Base-by-base conservation (phyloP, 2,888 invertebrate genomes). In the Pteria penguin region DNA sequence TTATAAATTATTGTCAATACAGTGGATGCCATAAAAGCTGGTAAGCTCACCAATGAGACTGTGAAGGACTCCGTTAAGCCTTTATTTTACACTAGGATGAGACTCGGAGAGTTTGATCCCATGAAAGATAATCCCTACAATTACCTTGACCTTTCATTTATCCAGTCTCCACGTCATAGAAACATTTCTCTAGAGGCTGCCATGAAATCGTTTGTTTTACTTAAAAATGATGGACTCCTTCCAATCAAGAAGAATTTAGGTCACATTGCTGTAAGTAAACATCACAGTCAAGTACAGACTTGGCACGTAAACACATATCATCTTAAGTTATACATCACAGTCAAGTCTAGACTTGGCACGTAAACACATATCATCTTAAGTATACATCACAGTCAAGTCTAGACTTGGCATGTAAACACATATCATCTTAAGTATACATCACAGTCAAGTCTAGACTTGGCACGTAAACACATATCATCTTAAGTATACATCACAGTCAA, bases 21-120 rank as follows among this genome's bases (percentile, higher is more conserved):
- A 76, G 76, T 72, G 8, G 76, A 76, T 45, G 76, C 76, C 2
- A 58, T 76, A 4, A 76, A 75, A 72, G 81, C 80, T 5, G 75
- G 79, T 22, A 77, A 78, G 24, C 65, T 79, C 36, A 66, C 65
- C 8, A 72, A 80, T 31, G 63, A 63, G 11, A 60, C 61, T 8
- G 67, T 85, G 2, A 45, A 79, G 26, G 76, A 81, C 8, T 72
- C 75, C 29, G 78, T 79, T 8, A 81, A 81, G 62, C 86, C 86
- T 14, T 74, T 87, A 52, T 85, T 85, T 57, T 83, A 86, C 61
- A 85, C 86, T 0, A 58, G 87, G n/a, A 84, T 87, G 84, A 73
- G 83, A 33, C 78, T 86, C 5, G 87, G 87, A 55, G 87, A 87
- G 60, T 86, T 87, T 74, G 87, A 87, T 36, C 87, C 87, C 2